Evolutionary conservation across 2,888 invertebrate genomes (phyloP), one percentile per base, ranked within the genome.

Genomic region (Meiosimyza decipiens): DNA sequence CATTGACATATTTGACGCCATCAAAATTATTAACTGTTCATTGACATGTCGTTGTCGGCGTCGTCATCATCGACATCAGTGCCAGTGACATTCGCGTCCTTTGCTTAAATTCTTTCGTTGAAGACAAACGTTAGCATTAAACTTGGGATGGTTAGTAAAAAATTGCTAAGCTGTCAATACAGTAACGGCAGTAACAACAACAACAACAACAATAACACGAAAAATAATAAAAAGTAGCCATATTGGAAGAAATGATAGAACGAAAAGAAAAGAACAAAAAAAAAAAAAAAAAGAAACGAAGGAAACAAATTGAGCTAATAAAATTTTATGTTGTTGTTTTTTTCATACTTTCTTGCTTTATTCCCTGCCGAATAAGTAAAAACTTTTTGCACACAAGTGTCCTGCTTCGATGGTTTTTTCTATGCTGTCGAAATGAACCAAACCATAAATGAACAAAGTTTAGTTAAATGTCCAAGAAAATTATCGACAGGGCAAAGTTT

Each of bases 1-100:
- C 82, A 82, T 77, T 84, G 83, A 83, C 81, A 82, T 82, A 84
- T 84, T 82, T 81, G 79, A 77, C 79, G 80, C 82, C 82, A 83
- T 83, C 82, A 80, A 78, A 80, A 82, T 70, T 70, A 70, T 70
- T 70, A 70, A 70, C 70, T 70, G 70, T 70, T 70, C 70, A 70
- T 70, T 70, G 68, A 18, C 68, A 70, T 62, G 52, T 70, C 52
- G 62, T 33, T 49, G 40, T 52, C 7, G 50, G 22, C 16, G 60
- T 49, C 59, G 9, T 3, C 22, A 13, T 67, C 52, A n/a, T 54
- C 54, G 51, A 28, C 28, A 33, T 28, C 47, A 12, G n/a, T 16
- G 62, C 16, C 40, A 40, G 40, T 9, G 40, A 40, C 1, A 40
- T 9, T 6, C 40, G 40, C 40, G 40, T 40, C 40, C 40, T 40